A percentile compares a stretch with the other conserved stretches of the same genome.
phyloP scores from a whole-genome alignment of 92 coral and sea anemone species.

The Siderastrea radians region DNA sequence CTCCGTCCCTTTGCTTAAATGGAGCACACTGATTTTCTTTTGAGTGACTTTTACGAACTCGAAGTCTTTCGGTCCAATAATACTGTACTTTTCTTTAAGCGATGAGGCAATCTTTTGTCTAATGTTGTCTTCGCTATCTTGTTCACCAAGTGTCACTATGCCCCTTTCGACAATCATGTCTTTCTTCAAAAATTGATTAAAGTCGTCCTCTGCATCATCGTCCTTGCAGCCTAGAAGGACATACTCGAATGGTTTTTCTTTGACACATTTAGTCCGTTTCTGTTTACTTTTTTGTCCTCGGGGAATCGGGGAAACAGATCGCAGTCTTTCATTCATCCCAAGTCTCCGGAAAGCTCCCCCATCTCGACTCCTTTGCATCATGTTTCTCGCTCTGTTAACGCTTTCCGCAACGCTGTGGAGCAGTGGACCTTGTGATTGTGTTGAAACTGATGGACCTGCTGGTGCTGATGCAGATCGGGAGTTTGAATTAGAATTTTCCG shows the following conservation, averaged over 20 bases:
- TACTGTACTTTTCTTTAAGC: slow-evolving; percentile 22
- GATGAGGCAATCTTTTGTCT: not conserved
- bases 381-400: slow-evolving; percentile 18
- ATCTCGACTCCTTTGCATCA: slow-evolving; percentile 23
- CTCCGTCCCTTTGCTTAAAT: slow-evolving; percentile 51
- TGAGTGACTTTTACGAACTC: slow-evolving; percentile 75
- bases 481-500: no score
- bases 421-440: no score
- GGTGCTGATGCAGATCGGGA: no score
- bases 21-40: slow-evolving; percentile 60
- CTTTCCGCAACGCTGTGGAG: not conserved
- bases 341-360: slow-evolving; percentile 41
- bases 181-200: no score
- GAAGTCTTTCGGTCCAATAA: slow-evolving; percentile 54
- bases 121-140: no score
- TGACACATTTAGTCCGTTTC: not conserved
- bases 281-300: slow-evolving; percentile 8
- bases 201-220: no score
- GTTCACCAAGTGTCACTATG: no score
- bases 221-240: no score
- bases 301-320: not conserved
- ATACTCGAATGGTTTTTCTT: no score
- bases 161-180: no score
- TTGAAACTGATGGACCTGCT: no score
- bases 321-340: not conserved